Evolutionary conservation across 2,888 invertebrate species (phyloP).

Genomic region (Ichneumoninae sp.): DNA sequence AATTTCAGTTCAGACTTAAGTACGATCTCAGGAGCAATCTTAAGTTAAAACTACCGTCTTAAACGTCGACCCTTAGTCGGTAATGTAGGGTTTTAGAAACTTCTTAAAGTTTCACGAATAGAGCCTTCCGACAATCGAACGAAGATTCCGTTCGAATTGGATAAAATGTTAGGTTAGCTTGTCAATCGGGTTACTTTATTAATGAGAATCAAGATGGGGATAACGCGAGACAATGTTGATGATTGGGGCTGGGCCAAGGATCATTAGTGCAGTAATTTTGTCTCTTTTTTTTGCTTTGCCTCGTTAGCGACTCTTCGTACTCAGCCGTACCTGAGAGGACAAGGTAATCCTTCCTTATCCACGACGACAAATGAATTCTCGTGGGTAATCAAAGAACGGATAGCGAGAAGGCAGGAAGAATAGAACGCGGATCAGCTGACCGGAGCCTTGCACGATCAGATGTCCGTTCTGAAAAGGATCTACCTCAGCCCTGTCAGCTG

Average conservation of each 20-base stretch:
- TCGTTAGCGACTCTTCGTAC: constrained; percentile 54
- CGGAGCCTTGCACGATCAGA: constrained; percentile 60
- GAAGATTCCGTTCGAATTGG: background rate
- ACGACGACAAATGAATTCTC: constrained; percentile 68
- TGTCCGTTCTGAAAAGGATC: constrained; percentile 56
- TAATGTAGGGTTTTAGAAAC: background rate
- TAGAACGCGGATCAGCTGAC: constrained; percentile 62
- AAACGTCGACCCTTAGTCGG: too few relatives aligned
- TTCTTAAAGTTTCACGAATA: background rate
- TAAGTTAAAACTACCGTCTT: too few relatives aligned
- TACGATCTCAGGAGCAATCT: too few relatives aligned
- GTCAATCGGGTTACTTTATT: background rate
- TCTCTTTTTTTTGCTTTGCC: background rate
- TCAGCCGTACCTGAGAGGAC: constrained; percentile 33
- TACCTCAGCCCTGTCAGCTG: constrained; percentile 60
- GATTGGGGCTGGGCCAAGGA: background rate
- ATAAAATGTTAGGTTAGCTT: background rate
- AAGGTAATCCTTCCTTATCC: constrained; percentile 36
- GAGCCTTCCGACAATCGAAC: background rate
- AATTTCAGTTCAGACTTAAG: too few relatives aligned
- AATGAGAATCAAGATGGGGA: background rate
- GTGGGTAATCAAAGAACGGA: constrained; percentile 67
- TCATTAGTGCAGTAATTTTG: constrained; percentile 45
- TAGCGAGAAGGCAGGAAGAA: constrained; percentile 37
- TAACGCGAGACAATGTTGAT: constrained; percentile 30